Percentiles rank a stretch among this genome's conserved stretches.
Conservation (phyloP, 2,797 vertebrate species). For the Enoplosus armatus region DNA sequence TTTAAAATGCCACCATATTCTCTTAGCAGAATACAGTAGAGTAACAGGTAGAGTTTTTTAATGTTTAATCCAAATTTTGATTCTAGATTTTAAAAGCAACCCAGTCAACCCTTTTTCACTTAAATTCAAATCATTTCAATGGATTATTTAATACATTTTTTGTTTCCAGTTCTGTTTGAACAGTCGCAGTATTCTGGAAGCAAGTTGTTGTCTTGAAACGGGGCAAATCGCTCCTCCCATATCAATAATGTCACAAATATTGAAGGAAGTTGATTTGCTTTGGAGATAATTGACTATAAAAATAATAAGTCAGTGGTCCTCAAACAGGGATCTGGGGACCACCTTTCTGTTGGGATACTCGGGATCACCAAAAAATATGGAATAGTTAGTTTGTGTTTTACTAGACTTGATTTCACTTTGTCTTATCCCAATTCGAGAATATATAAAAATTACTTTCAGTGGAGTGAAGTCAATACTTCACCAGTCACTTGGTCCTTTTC, state of each 20-base stretch:
- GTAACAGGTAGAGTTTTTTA: neutral
- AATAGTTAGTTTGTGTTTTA: neutral
- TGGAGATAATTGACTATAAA: neutral
- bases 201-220: neutral
- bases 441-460: neutral
- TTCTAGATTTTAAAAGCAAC: neutral
- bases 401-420: neutral
- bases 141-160: neutral
- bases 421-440: neutral
- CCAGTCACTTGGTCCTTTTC: neutral
- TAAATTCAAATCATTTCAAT: neutral
- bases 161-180: neutral
- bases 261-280: neutral
- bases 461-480: neutral
- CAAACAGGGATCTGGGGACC: neutral
- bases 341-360: neutral
- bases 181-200: neutral
- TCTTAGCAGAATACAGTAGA: neutral
- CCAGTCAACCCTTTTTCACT: neutral
- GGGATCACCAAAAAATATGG: neutral
- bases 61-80: neutral
- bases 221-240: neutral
- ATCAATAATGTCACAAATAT: neutral
- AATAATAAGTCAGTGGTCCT: neutral
- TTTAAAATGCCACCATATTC: neutral